Base-by-base conservation (phyloP, 2,888 invertebrate genomes). In the Leucozona laternaria region DNA sequence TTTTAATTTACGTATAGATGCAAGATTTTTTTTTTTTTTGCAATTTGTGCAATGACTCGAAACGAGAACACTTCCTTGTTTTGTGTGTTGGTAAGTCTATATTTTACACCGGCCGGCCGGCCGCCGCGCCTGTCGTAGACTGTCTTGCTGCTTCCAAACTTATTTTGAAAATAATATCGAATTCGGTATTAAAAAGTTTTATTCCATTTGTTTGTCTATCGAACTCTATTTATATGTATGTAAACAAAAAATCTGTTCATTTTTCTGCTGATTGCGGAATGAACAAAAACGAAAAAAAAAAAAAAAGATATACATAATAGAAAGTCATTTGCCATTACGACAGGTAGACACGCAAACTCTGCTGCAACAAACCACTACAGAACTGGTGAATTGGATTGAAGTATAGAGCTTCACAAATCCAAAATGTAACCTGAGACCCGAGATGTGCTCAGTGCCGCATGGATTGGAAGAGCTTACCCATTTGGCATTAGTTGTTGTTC, bases 1-100 rank as follows among this genome's bases (percentile, higher is more conserved):
- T 79, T 84, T 79, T 79, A 76, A 79, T 79, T 79, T 84, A n/a
- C n/a, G n/a, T n/a, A n/a, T n/a, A 53, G 53, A 84, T 84, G 76
- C 66, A 75, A 40, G 76, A 68, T 53, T 71, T 79, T 72, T 43
- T 15, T 79, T 71, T 43, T 43, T 15, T 62, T 43, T 62, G 34
- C 43, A 79, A 66, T 76, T 71, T 76, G 76, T 84, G 75, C 84
- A 84, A 84, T 79, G 76, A 71, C 60, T 76, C 76, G 66, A 58
- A 79, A 55, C 71, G 58, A 68, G 79, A 72, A 66, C 76, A 80
- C 80, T 85, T 85, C 84, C 80, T 64, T 72, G 72, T 77, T 80
- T 53, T 77, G 50, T 37, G 20, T 34, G 17, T 13, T 37, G 25
- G 15, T 17, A 43, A 66, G 22, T 4, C 7, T 48, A n/a, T 31